Conservation (phyloP, 1,140 invertebrate species). For the Cheumatopsyche charites region DNA sequence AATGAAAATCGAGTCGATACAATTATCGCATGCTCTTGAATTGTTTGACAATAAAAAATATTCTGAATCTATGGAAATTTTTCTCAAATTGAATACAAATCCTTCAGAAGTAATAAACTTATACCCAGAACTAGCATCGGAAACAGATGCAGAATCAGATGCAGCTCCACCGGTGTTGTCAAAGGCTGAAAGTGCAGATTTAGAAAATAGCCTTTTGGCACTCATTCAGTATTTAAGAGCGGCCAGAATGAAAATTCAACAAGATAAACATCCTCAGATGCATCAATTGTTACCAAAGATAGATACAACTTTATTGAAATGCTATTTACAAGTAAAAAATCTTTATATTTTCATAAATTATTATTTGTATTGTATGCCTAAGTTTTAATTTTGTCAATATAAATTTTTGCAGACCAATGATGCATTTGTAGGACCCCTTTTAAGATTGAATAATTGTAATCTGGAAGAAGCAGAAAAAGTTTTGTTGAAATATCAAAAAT, state of each 20-base stretch:
- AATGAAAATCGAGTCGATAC: constrained; percentile 84
- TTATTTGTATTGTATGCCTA: neutral
- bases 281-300: constrained; percentile 85
- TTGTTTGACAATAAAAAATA: constrained; percentile 89
- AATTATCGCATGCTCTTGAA: constrained; percentile 88
- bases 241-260: constrained; percentile 67
- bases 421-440: constrained; percentile 85
- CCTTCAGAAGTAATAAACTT: constrained; percentile 93
- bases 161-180: constrained; percentile 61
- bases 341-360: neutral
- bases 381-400: constrained; percentile 33
- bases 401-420: constrained; percentile 82
- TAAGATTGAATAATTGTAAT: constrained; percentile 95
- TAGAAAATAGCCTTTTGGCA: constrained; percentile 87
- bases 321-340: constrained; percentile 89
- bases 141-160: constrained; percentile 61
- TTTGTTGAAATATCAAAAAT: constrained; percentile 85
- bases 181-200: constrained; percentile 82
- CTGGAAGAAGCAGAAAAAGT: constrained; percentile 92
- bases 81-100: constrained; percentile 87
- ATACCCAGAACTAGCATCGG: constrained; percentile 88
- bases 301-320: constrained; percentile 95
- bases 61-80: constrained; percentile 88
- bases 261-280: constrained; percentile 58
- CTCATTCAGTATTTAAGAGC: constrained; percentile 89